These are phyloP conservation scores for Actenoides lindsayi DNA, from an alignment of 2,113 vertebrate species.

Conservation along the genomic window DNA sequence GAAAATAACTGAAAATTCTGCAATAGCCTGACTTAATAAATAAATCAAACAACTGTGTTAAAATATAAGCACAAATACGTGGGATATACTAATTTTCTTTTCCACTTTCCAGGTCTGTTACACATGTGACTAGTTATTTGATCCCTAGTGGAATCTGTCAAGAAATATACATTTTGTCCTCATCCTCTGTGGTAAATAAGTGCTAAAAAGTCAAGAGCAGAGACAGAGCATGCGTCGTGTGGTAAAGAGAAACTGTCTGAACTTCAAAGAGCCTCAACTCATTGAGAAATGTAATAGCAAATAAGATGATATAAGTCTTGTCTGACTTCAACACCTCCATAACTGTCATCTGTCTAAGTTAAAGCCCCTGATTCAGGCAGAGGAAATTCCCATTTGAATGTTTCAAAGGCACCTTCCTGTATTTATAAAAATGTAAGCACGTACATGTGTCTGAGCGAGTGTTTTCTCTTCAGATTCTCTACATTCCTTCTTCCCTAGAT, in stretches of 20 bases:
- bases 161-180: background rate
- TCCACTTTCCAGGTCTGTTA: background rate
- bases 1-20: background rate
- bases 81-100: background rate
- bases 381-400: background rate
- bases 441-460: background rate
- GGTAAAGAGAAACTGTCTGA: background rate
- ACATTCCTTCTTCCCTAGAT: background rate
- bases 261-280: background rate
- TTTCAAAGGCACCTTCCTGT: background rate
- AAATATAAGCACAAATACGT: background rate
- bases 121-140: background rate
- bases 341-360: background rate
- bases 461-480: background rate
- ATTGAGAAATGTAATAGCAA: background rate
- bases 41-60: background rate
- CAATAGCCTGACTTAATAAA: background rate
- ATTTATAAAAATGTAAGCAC: background rate
- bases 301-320: background rate
- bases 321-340: background rate
- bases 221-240: background rate
- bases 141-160: background rate
- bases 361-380: background rate
- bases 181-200: background rate
- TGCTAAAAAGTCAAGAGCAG: background rate